Percentiles rank a stretch among this genome's conserved stretches.
Evolutionary conservation across 1,140 invertebrate species (phyloP).

Genomic region (Pentalonia nigronervosa): DNA sequence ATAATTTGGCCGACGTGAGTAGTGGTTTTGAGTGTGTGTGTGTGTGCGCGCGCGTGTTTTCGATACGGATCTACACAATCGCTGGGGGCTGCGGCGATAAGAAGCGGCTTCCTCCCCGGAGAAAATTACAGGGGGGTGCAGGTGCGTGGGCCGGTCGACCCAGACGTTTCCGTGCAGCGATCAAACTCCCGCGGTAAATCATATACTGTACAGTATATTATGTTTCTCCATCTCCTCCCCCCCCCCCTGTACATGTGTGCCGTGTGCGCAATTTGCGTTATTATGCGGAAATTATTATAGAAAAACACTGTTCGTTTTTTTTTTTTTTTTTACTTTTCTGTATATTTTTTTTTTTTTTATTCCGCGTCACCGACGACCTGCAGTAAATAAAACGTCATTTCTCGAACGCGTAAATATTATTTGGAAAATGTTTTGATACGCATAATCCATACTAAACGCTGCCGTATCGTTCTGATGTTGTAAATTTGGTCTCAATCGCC

Average conservation of each 20-base stretch:
- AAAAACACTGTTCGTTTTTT: neutral
- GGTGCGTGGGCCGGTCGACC: neutral
- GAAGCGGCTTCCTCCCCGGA: neutral
- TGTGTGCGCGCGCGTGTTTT: neutral
- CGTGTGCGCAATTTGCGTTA: neutral
- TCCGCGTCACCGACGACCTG: neutral
- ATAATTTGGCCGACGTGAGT: neutral
- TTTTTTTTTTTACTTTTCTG: neutral
- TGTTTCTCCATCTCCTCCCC: too few species aligned
- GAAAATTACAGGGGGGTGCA: constrained; percentile 37
- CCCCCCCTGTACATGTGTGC: neutral
- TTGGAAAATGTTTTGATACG: neutral
- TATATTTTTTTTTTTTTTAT: neutral
- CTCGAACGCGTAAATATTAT: neutral
- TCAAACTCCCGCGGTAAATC: neutral
- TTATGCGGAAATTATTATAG: neutral
- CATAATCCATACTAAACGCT: too few species aligned
- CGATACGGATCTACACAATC: constrained; percentile 44
- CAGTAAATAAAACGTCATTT: neutral
- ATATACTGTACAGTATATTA: neutral
- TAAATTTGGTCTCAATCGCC: neutral
- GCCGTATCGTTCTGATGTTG: neutral
- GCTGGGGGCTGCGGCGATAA: neutral
- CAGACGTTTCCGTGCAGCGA: constrained; percentile 2
- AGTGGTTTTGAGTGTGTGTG: neutral